phyloP scores from a whole-genome alignment of 2,797 vertebrate species.

The Carapus acus region DNA sequence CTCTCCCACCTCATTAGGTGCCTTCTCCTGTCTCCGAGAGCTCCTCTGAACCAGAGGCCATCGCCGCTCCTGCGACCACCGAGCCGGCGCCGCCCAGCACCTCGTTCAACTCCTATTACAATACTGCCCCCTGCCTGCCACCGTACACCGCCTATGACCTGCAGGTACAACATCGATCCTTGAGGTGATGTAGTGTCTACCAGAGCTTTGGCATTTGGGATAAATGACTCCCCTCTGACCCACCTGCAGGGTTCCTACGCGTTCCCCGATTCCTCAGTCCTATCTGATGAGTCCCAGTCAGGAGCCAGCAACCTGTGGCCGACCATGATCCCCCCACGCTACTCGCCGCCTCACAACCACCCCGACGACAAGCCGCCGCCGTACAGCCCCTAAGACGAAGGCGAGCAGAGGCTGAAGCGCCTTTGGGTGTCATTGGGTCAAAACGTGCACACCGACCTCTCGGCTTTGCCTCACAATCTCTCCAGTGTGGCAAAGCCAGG shows the following conservation, averaged over 20 bases:
- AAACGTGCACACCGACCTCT: constrained; percentile 23
- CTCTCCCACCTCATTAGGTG: constrained; percentile 66
- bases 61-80: constrained; percentile 74
- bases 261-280: constrained; percentile 83
- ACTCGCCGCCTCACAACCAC: constrained; percentile 91
- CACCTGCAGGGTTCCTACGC: constrained; percentile 83
- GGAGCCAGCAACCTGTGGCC: constrained; percentile 93
- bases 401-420: too few relatives aligned
- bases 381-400: constrained; percentile 81
- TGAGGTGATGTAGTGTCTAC: neutral
- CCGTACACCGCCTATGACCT: constrained; percentile 93
- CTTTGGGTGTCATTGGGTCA: constrained; percentile 13
- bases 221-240: too few relatives aligned
- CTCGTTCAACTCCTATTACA: constrained; percentile 82
- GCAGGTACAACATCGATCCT: constrained; percentile 72
- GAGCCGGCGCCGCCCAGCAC: constrained; percentile 77
- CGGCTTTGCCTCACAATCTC: constrained; percentile 29
- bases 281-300: constrained; percentile 91
- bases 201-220: neutral
- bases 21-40: constrained; percentile 78
- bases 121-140: constrained; percentile 89
- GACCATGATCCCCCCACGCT: constrained; percentile 85
- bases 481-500: constrained; percentile 5
- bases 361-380: constrained; percentile 97
- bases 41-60: constrained; percentile 83